Base-by-base conservation (phyloP, 1,140 invertebrate genomes). In the Hyposmocoma kahamanoa region DNA sequence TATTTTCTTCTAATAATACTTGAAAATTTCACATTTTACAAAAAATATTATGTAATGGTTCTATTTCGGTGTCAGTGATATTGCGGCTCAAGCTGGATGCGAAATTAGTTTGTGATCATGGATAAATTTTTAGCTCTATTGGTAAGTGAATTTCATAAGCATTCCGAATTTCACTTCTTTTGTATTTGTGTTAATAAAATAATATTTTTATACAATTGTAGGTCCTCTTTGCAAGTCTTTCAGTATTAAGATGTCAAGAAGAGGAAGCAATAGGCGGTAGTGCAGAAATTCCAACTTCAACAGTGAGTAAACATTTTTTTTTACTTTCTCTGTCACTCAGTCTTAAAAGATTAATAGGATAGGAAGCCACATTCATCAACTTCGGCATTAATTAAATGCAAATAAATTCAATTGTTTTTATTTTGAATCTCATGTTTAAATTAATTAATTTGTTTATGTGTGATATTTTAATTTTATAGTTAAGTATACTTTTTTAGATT, bases 201-300 rank as follows among this genome's bases (percentile, higher is more conserved):
- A 11, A 26, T 6, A 5, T 26, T 26, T 6, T 26, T 26, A 26
- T 26, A 11, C 1, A 1, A 36, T 78, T 75, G 13, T 48, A 84
- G 80, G 61, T 80, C 57, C 59, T 84, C 56, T 67, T 72, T 53
- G 68, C 64, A 46, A 69, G 74, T 59, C 52, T 80, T 46, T 51
- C 70, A 50, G 41, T 72, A 34, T 67, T 69, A 53, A 69, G 67
- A 60, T 67, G 72, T 50, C 76, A 80, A 67, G 67, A 80, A 62
- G 64, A 71, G 43, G 59, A 66, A 41, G 19, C 42, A 44, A 11
- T 42, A 34, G 62, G 45, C 18, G 56, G 63, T 24, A 39, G 59
- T 26, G 32, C 54, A 30, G 43, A 50, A 48, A 50, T 11, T 39
- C 47, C 11, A 17, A 36, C 32, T 1, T 36, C 32, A 6, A 36